Evolutionary conservation across 2,888 invertebrate species (phyloP), one percentile per base, ranked within the genome.

Genomic region (Myopa tessellatipennis): DNA sequence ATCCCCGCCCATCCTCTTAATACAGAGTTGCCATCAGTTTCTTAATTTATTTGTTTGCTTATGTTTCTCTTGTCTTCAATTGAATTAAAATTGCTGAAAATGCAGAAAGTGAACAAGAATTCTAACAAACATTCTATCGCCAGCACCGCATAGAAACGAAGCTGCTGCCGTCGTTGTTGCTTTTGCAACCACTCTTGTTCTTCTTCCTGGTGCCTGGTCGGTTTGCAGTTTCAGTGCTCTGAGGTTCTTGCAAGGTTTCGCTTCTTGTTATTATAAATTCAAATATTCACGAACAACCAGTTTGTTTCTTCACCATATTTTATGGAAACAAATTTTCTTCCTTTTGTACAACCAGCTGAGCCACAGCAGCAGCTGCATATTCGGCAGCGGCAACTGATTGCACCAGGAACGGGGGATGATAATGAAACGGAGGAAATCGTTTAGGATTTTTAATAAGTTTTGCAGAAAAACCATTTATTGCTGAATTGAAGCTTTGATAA

Each of bases 11-110:
- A n/a, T 55, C 16, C 1, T 55, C 10, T 2, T 55, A 50, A 10
- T 50, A 10, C 50, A 50, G 10, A 50, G 14, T 16, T 14, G 55
- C 55, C 16, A n/a, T 55, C 16, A 10, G 5, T 55, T 55, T 55
- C n/a, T 55, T 55, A 55, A 55, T 55, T 55, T 55, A 14, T 55
- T n/a, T 55, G 10, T 65, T 36, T 12, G 10, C 38, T 34, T 38
- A 10, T 38, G 14, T 65, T 38, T 38, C 34, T 61, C 26, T 18
- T 26, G 61, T 26, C n/a, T 61, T 38, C 6, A 65, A 65, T 38
- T 65, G 34, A 65, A 65, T 65, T 65, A 34, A 34, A 34, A 34
- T 65, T 65, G 36, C 65, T 65, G 65, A 38, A 65, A 65, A 34
- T 65, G 14, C 36, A 65, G 34, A 38, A 10, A 65, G 36, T 12